A percentile compares a stretch with the other conserved stretches of the same genome.
Conservation (phyloP, 2,888 invertebrate genomes). For the Drosophila phalerata region DNA sequence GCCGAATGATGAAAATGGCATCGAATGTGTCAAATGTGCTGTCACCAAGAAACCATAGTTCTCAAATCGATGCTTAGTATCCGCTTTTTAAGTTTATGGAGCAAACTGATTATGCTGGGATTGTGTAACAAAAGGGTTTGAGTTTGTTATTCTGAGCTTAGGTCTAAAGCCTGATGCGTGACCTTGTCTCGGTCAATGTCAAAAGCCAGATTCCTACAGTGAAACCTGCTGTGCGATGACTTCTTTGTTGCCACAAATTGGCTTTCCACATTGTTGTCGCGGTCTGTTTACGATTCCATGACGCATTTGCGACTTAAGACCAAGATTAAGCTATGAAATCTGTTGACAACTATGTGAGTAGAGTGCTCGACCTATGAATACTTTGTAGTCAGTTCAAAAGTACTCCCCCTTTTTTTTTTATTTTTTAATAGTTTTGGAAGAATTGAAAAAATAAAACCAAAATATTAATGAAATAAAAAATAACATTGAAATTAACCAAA, state of each 20-base stretch:
- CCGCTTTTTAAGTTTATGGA: too few species aligned
- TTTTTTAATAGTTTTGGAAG: too few species aligned
- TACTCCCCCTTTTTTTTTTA: too few species aligned
- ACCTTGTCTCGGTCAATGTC: constrained; percentile 4
- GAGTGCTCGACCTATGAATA: not conserved
- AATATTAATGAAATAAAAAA: too few species aligned
- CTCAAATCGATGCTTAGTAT: too few species aligned
- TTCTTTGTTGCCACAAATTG: not conserved
- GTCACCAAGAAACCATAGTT: too few species aligned
- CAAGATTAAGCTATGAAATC: constrained; percentile 1
- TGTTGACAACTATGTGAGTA: not conserved
- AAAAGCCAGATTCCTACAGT: constrained; percentile 1
- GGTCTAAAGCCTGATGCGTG: not conserved
- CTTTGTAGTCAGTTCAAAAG: not conserved
- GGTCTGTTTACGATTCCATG: constrained; percentile 6
- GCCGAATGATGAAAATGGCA: too few species aligned
- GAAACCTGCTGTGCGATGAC: not conserved
- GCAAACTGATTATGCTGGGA: not conserved
- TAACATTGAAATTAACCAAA: too few species aligned
- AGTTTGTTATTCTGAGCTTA: not conserved
- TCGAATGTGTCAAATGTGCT: too few species aligned
- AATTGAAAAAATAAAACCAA: too few species aligned
- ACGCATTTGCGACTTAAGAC: constrained; percentile 3
- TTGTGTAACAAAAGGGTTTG: constrained; percentile 4
- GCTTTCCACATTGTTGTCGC: constrained; percentile 8